A percentile compares a stretch with the other conserved stretches of the same genome.
phyloP scores from a whole-genome alignment of 2,797 vertebrate species.

The Halcyon chelicuti region DNA sequence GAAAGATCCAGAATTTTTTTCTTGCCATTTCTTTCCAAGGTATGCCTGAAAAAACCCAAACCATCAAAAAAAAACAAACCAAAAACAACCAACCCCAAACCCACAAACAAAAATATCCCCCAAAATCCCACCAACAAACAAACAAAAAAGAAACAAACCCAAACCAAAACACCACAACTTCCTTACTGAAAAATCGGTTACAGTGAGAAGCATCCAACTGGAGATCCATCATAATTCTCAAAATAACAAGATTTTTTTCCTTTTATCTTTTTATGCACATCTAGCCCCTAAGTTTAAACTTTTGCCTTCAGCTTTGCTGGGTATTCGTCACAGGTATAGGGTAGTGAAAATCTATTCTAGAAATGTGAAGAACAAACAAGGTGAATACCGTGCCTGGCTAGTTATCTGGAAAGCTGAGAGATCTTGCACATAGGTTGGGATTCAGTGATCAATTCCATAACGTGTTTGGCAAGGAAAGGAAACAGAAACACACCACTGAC shows the following conservation, averaged over 20 bases:
- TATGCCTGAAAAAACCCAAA: neutral
- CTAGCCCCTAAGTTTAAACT: neutral
- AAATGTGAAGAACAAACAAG: neutral
- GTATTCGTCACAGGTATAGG: neutral
- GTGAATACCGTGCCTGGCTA: accelerated
- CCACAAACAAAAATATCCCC: no score
- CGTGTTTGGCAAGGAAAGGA: neutral
- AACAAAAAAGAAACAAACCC: neutral
- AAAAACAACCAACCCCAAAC: neutral
- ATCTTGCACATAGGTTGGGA: neutral
- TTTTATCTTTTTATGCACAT: no score
- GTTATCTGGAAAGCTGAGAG: neutral
- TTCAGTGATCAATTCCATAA: neutral
- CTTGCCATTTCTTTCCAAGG: neutral
- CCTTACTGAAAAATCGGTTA: neutral
- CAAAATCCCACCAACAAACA: neutral
- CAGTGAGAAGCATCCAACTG: neutral
- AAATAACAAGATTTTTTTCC: neutral
- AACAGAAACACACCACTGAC: accelerated
- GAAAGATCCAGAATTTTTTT: neutral
- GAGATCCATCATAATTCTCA: neutral
- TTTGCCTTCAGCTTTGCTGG: neutral
- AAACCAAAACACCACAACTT: neutral
- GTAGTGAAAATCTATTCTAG: neutral
- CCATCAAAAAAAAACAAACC: neutral